Percentiles rank a stretch among this genome's conserved stretches.
phyloP scores from a whole-genome alignment of 2,888 invertebrate species.

The Acanthacorydalis orientalis region DNA sequence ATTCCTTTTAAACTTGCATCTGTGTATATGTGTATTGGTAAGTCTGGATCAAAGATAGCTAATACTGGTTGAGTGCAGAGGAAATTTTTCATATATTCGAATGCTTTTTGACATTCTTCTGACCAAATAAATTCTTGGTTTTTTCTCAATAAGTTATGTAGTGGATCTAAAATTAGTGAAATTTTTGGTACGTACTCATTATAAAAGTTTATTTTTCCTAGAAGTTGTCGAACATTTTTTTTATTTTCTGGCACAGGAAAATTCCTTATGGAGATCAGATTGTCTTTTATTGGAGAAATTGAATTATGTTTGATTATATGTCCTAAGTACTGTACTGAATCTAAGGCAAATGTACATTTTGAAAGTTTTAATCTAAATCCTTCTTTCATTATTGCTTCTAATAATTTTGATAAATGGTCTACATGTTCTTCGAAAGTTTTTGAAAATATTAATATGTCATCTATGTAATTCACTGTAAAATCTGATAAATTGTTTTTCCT shows the following conservation, averaged over 20 bases:
- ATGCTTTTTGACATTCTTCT: slow-evolving; percentile 9
- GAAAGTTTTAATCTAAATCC: slow-evolving; percentile 12
- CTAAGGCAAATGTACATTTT: slow-evolving; percentile 12
- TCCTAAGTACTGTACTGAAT: slow-evolving; percentile 10
- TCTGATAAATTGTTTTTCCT: slow-evolving; percentile 9
- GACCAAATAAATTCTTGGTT: slow-evolving; percentile 10
- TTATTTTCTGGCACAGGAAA: slow-evolving; percentile 8
- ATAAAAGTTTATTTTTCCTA: slow-evolving; percentile 11
- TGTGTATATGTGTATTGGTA: slow-evolving; percentile 11
- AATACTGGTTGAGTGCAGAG: slow-evolving; percentile 12
- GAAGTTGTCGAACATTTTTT: slow-evolving; percentile 10
- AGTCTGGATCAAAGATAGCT: slow-evolving; percentile 11
- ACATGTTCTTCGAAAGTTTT: slow-evolving; percentile 12
- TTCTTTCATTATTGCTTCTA: slow-evolving; percentile 11
- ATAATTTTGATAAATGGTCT: slow-evolving; percentile 8
- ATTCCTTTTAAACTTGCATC: slow-evolving; percentile 13
- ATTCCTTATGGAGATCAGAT: slow-evolving; percentile 9
- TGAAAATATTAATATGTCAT: background rate
- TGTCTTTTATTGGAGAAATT: slow-evolving; percentile 11
- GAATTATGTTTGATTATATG: slow-evolving; percentile 11
- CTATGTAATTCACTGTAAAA: slow-evolving; percentile 10
- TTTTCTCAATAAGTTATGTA: slow-evolving; percentile 11
- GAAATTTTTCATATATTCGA: slow-evolving; percentile 8
- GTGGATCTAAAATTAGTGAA: slow-evolving; percentile 9
- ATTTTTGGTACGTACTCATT: slow-evolving; percentile 9